A percentile compares a stretch with the other conserved stretches of the same genome.
Conservation (phyloP, 2,888 invertebrate genomes). For the Yponomeuta sedellus region DNA sequence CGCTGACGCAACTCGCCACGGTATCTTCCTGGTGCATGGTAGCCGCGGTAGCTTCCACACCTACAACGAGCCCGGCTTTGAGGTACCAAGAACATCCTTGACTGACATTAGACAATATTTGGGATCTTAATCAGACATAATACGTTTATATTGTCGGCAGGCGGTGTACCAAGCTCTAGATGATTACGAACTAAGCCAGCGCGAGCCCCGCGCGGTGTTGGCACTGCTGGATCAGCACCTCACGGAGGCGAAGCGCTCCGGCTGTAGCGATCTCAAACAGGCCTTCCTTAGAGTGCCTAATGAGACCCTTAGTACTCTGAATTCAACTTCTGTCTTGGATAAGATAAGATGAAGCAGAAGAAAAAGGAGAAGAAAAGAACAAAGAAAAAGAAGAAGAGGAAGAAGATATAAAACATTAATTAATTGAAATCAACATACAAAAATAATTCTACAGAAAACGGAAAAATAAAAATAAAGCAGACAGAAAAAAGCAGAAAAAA, state of each 20-base stretch:
- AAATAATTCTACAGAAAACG: no score
- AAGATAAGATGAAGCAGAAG: no score
- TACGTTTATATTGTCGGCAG: slow-evolving; percentile 32
- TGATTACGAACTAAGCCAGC: slow-evolving; percentile 80
- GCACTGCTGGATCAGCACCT: slow-evolving; percentile 63
- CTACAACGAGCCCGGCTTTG: slow-evolving; percentile 90
- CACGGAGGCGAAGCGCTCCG: slow-evolving; percentile 41
- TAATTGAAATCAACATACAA: no score
- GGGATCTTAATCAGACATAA: no score
- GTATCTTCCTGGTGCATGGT: slow-evolving; percentile 92
- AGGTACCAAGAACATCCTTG: no score
- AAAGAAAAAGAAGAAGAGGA: no score
- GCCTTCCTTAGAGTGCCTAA: slow-evolving; percentile 51
- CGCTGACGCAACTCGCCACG: slow-evolving; percentile 80
- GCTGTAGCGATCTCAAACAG: slow-evolving; percentile 57
- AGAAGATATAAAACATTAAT: no score
- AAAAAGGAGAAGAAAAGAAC: no score
- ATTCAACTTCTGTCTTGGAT: no score
- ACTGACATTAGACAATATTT: neutral
- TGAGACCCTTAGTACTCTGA: slow-evolving; percentile 31
- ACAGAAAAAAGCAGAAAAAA: no score
- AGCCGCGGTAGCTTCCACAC: slow-evolving; percentile 91
- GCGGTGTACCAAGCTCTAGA: slow-evolving; percentile 58
- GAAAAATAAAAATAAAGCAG: no score
- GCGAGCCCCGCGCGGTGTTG: slow-evolving; percentile 78